Base-by-base conservation (phyloP, 2,888 invertebrate genomes). In the Hipparchia semele region DNA sequence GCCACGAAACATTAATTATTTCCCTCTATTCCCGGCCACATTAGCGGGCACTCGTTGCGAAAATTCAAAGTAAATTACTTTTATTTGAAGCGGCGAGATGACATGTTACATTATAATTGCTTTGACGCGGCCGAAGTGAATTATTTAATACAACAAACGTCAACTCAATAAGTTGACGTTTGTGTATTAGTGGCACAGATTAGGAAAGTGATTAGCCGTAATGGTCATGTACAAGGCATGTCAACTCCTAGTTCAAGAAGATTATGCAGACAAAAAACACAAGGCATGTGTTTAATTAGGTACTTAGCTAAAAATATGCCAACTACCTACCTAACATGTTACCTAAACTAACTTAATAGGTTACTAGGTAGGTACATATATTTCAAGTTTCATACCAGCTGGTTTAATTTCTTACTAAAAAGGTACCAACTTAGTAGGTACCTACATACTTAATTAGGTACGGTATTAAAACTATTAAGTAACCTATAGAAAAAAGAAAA, bases 1-100 rank as follows among this genome's bases (percentile, higher is more conserved):
- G 83, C 85, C 84, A 87, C 83, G 83, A 85, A 85, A 83, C 82
- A 86, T 86, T 89, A 89, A 90, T 88, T 89, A 87, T 89, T 87
- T 86, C 80, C 84, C 83, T 84, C 79, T 79, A 79, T 80, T 80
- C 77, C 77, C 73, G 73, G 76, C 75, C 75, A 80, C 80, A 78
- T 81, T 77, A 80, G 79, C 77, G 72, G 72, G 75, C 76, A 70
- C 75, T 74, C 74, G 70, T 78, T 78, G 80, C 79, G 77, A 80
- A 81, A 80, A 79, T 77, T 76, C 75, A 76, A 77, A 78, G 78
- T 78, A 79, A 81, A 80, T 80, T 80, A 79, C 75, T 67, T 73
- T 75, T 75, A 73, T 75, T 75, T 65, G 59, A 61, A 73, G 49
- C 73, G 66, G 56, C 64, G 73, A 72, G 71, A 75, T 67, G 73